phyloP scores from a whole-genome alignment of 2,113 vertebrate species.

The Drymodes brunneopygia region DNA sequence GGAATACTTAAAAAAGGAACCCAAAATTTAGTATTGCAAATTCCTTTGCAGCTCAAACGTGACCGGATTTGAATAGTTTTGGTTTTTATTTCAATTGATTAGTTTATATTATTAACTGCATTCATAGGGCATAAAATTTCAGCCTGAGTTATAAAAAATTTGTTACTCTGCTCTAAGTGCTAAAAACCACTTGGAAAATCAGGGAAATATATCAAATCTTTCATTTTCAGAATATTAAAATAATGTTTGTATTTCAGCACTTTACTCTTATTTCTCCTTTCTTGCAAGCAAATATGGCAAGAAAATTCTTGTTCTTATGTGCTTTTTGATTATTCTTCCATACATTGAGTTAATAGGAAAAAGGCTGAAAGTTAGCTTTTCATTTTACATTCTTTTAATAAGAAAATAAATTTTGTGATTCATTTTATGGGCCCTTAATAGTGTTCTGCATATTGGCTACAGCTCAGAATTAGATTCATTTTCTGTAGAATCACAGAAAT shows the following conservation, averaged over 20 bases:
- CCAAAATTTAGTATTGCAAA: not conserved
- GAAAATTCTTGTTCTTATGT: not conserved
- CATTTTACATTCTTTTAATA: slow-evolving; percentile 11
- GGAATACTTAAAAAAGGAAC: not conserved
- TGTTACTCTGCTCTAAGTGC: not conserved
- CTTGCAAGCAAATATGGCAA: not conserved
- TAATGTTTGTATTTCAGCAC: not conserved
- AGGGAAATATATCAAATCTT: not conserved
- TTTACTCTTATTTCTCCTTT: not conserved
- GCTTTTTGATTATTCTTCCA: not conserved
- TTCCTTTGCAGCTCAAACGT: not conserved
- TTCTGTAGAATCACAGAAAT: not conserved
- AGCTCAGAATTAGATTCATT: not conserved
- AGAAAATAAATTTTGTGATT: slow-evolving; percentile 3
- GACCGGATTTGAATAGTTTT: not conserved
- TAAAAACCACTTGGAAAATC: not conserved
- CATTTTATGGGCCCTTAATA: not conserved
- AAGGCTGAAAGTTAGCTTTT: slow-evolving; percentile 11
- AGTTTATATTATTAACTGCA: not conserved
- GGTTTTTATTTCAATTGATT: not conserved
- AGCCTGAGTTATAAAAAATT: not conserved
- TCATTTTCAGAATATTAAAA: not conserved
- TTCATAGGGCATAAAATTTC: not conserved
- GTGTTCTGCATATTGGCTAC: not conserved
- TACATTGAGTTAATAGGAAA: not conserved